Conservation (phyloP, 2,888 invertebrate genomes). For the Crematogaster levior region DNA sequence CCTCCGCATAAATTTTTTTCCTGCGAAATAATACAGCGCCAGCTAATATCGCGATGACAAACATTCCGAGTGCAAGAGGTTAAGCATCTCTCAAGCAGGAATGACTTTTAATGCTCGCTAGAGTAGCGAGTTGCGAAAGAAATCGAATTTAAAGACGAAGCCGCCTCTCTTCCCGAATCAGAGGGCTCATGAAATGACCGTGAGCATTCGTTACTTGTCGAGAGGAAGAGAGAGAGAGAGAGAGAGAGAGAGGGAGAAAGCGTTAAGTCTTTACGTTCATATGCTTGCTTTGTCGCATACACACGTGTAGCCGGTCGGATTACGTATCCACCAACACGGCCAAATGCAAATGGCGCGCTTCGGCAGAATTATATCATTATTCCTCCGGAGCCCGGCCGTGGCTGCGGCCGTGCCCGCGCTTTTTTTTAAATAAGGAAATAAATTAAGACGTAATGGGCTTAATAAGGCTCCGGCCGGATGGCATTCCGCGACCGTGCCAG, state of each 20-base stretch:
- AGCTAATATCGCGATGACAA: constrained; percentile 44
- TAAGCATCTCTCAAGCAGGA: constrained; percentile 1
- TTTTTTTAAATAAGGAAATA: constrained; percentile 79
- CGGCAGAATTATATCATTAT: constrained; percentile 79
- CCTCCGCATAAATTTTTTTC: constrained; percentile 26
- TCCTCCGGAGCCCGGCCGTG: constrained; percentile 58
- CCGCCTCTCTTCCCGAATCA: constrained; percentile 43
- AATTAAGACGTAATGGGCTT: constrained; percentile 80
- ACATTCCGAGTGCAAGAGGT: constrained; percentile 43
- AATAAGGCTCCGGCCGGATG: constrained; percentile 77
- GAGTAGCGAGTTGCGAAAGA: constrained; percentile 16
- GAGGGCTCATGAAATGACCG: constrained; percentile 54
- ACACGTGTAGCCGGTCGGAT: constrained; percentile 44
- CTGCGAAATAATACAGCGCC: constrained; percentile 31
- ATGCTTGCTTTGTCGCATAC: constrained; percentile 44
- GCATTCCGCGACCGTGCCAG: constrained; percentile 76
- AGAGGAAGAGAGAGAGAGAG: background rate
- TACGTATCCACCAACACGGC: constrained; percentile 56
- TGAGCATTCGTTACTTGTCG: constrained; percentile 71
- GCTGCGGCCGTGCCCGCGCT: constrained; percentile 41
- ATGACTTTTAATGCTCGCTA: constrained; percentile 36
- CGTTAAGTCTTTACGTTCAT: constrained; percentile 17
- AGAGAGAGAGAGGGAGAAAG: background rate
- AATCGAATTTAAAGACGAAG: constrained; percentile 28
- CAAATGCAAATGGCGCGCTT: constrained; percentile 74